These are phyloP conservation scores for Colossoma macropomum DNA, from an alignment of 2,113 vertebrate species.

Conservation along the genomic window DNA sequence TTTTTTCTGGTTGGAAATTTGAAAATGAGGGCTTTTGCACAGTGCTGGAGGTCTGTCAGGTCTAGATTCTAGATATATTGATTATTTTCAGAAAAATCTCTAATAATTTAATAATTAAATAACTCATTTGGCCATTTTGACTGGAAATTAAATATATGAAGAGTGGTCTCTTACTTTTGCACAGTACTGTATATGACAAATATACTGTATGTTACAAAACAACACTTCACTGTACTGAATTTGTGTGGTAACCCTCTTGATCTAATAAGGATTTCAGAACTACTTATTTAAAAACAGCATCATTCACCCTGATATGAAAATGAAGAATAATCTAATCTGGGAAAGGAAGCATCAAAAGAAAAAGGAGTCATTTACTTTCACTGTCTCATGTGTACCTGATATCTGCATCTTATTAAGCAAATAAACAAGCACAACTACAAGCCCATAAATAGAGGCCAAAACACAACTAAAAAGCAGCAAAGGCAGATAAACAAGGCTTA, in stretches of 20 bases:
- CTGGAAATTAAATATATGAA: no score
- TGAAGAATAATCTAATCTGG: background rate
- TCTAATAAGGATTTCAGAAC: background rate
- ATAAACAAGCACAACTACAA: constrained; percentile 35
- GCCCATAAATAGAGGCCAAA: background rate
- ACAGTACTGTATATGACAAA: no score
- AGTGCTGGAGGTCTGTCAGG: no score
- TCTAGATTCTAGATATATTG: no score
- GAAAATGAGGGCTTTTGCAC: no score
- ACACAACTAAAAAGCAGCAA: background rate
- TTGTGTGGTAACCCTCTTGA: background rate
- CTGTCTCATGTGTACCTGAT: constrained; percentile 44
- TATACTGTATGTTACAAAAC: background rate
- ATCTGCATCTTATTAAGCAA: constrained; percentile 4
- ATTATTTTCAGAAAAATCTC: no score
- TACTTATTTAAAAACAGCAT: background rate
- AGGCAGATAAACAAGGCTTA: constrained; percentile 10
- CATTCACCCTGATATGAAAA: background rate
- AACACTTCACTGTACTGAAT: background rate
- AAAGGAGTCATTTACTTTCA: constrained; percentile 47
- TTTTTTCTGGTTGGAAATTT: no score
- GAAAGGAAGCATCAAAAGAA: background rate
- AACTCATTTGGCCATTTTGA: no score
- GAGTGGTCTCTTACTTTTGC: no score
- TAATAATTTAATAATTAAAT: no score